Base-by-base conservation (phyloP, 2,888 invertebrate species). In the Platerodrilus igneus region DNA sequence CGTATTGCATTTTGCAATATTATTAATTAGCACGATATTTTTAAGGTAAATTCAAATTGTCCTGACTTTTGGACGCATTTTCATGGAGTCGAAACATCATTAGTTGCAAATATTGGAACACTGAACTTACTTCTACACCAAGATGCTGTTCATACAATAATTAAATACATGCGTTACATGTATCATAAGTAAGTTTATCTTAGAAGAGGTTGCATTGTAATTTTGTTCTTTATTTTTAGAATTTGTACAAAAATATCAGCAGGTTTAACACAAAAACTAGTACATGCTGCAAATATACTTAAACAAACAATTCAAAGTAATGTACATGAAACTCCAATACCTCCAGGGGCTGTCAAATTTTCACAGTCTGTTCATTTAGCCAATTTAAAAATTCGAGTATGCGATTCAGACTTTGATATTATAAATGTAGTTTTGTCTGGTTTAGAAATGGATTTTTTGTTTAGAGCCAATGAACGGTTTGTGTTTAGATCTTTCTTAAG, bases 51-150 rank as follows among this genome's bases (percentile, higher is more conserved):
- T 27, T 83, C 86, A 0, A 78, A 81, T 55, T 89, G 89, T 62
- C 87, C 88, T 0, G 89, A 90, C 63, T 89, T 88, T 67, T 79
- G 81, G 57, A 76, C 79, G 0, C 81, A 85, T 58, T 90, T 88
- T 63, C 83, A 85, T 61, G 83, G 78, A 56, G 84, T 87, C 23
- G 87, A 88, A 63, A 84, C 85, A 45, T 82, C 84, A 0, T 63
- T 87, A 31, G 82, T 86, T 23, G 70, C 83, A 1, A 85, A 86
- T 59, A 69, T 84, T 30, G 79, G 77, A 22, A 72, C 74, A 16
- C 55, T 81, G 3, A 69, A 78, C 25, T 55, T 86, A n/a, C 69
- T 81, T 19, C 74, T 86, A 31, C 86, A 88, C 60, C 78, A 84
- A 40, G 80, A 82, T 35, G 84, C 86, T 1, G 70, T 86, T 38